These are phyloP conservation scores for Centrocercus urophasianus DNA, from an alignment of 2,113 vertebrate genomes.

Conservation along the genomic window DNA sequence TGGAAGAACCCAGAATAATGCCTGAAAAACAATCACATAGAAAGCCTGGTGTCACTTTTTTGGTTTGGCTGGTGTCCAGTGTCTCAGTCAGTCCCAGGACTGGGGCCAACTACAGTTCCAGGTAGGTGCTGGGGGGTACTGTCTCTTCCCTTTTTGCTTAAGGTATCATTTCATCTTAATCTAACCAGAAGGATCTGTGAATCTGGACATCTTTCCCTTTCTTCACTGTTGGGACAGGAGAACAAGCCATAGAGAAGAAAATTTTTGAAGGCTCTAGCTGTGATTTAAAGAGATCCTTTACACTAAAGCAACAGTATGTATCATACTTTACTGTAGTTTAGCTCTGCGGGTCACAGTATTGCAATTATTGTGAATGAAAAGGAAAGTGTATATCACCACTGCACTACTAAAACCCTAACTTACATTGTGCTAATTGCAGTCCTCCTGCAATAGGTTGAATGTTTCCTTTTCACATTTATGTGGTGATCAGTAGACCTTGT, in stretches of 20 bases:
- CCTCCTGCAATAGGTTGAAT: not conserved
- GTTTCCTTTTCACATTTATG: not conserved
- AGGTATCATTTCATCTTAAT: too few species aligned
- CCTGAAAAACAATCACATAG: too few species aligned
- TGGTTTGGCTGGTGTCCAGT: too few species aligned
- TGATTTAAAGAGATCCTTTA: not conserved
- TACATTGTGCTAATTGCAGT: not conserved
- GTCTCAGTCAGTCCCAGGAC: too few species aligned
- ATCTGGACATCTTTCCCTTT: too few species aligned
- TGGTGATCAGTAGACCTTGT: conserved; percentile 1
- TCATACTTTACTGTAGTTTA: not conserved
- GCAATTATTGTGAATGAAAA: not conserved
- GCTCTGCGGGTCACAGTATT: not conserved
- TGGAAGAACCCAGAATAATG: too few species aligned
- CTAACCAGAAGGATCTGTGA: too few species aligned
- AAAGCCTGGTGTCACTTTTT: too few species aligned
- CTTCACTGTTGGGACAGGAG: too few species aligned
- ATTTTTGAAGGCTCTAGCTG: not conserved
- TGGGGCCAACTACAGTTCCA: too few species aligned
- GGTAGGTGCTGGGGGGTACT: too few species aligned
- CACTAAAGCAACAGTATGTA: not conserved
- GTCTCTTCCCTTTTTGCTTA: too few species aligned
- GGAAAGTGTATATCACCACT: not conserved
- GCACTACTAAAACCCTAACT: not conserved
- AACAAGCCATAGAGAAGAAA: not conserved